Base-by-base conservation (phyloP, 2,113 vertebrate species). In the Mastomys natalensis region DNA sequence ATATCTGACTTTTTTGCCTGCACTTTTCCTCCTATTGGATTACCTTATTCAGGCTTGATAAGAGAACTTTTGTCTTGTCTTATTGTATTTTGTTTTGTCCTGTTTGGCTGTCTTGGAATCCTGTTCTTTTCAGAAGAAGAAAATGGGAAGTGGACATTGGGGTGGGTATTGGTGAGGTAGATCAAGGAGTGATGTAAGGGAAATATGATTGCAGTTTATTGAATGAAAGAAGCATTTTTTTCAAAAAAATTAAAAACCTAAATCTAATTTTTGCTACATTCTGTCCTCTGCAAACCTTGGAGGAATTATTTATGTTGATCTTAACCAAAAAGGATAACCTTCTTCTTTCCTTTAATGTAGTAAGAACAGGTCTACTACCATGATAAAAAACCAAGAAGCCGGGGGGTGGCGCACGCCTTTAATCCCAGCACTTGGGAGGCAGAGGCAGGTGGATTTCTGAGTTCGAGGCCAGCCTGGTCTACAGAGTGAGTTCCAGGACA, bases 151-250 rank as follows among this genome's bases (percentile, higher is more conserved):
- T 58, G 37, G 11, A 13, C 58, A 2, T n/a, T 5, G 5, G 21
- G 5, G 11, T n/a, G 10, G 12, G 34, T 3, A 21, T 37, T 24
- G 19, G 3, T n/a, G 37, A 4, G 0, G 7, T 51, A 53, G 16
- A 9, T 80, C 9, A 19, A 80, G 17, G 34, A 55, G 3, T 80
- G 34, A n/a, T 34, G 31, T 19, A 1, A 4, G 16, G 37, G 34
- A 70, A n/a, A 70, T 37, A 1, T 70, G 34, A n/a, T n/a, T n/a
- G 2, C 5, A 37, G 15, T 55, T 5, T 80, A 80, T 55, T 55
- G 9, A 22, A 10, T 37, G 19, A 43, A 10, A 55, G 34, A 22
- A 80, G 2, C 37, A 37, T 55, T 31, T 80, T 34, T 53, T 37
- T 53, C 48, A 80, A 37, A 78, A 48, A 74, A 45, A 73, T 4